Base-by-base conservation (phyloP, 64 coral and sea anemone species). In the Stylophora pistillata region DNA sequence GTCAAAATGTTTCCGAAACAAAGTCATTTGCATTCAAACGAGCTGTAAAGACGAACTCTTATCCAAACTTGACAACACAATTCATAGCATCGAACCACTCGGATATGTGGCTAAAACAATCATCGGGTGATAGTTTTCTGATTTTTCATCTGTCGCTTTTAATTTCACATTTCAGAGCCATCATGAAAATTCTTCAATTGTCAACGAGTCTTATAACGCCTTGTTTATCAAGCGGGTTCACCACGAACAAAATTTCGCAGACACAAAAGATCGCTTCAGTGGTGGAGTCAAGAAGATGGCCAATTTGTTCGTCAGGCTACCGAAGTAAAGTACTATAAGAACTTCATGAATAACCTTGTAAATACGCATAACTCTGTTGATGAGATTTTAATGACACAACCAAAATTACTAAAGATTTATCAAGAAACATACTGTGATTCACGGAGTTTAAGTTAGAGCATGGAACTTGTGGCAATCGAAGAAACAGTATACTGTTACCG, bases 321-420 rank as follows among this genome's bases (percentile, higher is more conserved):
- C n/a, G 23, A 82, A 34, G 0, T 41, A 56, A 17, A 82, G 37
- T 20, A 33, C 23, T 66, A 15, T 23, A 64, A 79, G 15, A n/a
- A 55, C 52, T 77, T 47, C 74, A 77, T 77, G 41, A 47, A 41
- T 77, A 55, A 77, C 53, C n/a, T 65, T 13, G 58, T 47, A 82
- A 76, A 60, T 25, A 64, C 57, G 31, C 58, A 26, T 21, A 13
- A 54, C 2, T 70, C 33, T 26, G 11, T 66, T 2, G 33, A 84
- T n/a, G 23, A 27, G 20, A 12, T 68, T 84, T 59, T 82, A 82
- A 76, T 76, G 37, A 76, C 37, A 47, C 18, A 11, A 41, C 32
- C 18, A 76, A 52, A 76, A 76, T 71, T 76, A 37, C 37, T 21
- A 53, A 76, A 76, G 72, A 74, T 74, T 34, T 20, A 74, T 74